Percentiles rank a stretch among this genome's conserved stretches.
Evolutionary conservation across 2,888 invertebrate species (phyloP).

Genomic region (Mamestra brassicae): DNA sequence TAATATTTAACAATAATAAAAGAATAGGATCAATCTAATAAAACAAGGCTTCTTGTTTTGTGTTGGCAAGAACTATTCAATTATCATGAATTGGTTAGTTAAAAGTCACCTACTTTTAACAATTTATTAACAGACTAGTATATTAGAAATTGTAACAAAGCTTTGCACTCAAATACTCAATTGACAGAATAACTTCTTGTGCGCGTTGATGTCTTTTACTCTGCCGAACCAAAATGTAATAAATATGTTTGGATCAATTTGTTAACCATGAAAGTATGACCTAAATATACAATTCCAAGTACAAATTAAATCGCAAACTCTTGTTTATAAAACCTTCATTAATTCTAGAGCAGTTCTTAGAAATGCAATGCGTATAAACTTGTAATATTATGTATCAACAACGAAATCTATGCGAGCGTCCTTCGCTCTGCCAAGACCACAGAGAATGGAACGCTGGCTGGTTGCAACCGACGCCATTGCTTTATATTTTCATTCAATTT

Average conservation of each 20-base stretch:
- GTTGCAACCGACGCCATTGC: no score
- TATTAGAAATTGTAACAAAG: no score
- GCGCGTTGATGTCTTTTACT: conserved; percentile 67
- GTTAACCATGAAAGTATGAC: neutral
- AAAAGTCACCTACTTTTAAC: no score
- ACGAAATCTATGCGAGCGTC: conserved; percentile 58
- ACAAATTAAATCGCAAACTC: neutral
- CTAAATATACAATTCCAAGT: conserved; percentile 4
- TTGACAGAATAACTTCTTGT: neutral
- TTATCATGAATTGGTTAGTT: no score
- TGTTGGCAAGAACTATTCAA: no score
- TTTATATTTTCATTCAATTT: no score
- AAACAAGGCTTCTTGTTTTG: no score
- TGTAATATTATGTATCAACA: conserved; percentile 58
- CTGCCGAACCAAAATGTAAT: neutral
- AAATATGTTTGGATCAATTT: rapidly evolving
- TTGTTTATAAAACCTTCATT: neutral
- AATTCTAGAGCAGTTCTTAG: conserved; percentile 42
- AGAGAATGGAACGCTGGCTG: neutral
- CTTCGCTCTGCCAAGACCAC: conserved; percentile 61
- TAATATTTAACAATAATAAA: no score
- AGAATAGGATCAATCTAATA: no score
- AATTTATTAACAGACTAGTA: no score
- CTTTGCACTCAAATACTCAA: neutral
- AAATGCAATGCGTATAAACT: conserved; percentile 28